Percentiles rank a stretch among this genome's conserved stretches.
Evolutionary conservation across 1,140 invertebrate species (phyloP).

Genomic region (Ridgeia piscesae): DNA sequence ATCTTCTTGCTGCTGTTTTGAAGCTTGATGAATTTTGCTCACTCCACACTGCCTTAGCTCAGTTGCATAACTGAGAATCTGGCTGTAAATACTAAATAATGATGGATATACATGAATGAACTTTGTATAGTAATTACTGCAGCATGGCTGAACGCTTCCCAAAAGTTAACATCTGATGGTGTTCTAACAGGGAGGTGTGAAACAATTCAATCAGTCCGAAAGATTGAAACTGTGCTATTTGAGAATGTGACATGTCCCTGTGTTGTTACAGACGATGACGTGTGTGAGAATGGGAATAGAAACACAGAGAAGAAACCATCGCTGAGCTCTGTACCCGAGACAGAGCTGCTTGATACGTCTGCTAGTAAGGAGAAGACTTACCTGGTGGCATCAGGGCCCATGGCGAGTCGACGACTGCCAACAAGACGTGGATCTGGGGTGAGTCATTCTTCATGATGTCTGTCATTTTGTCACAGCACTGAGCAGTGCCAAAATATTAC

Average conservation of each 20-base stretch:
- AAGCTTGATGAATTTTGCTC: too few relatives aligned
- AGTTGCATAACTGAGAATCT: too few relatives aligned
- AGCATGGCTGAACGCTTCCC: too few relatives aligned
- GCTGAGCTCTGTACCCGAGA: conserved; percentile 74
- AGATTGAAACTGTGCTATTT: too few relatives aligned
- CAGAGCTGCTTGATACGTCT: conserved; percentile 82
- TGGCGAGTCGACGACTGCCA: conserved; percentile 64
- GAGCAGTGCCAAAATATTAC: not conserved
- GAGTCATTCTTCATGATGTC: not conserved
- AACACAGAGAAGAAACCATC: not conserved
- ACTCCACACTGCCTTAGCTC: too few relatives aligned
- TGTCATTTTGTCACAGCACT: not conserved
- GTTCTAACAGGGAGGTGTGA: too few relatives aligned
- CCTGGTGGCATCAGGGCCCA: conserved; percentile 68
- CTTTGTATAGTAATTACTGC: too few relatives aligned
- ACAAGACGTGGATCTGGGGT: conserved; percentile 18
- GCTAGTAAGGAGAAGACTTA: conserved; percentile 86
- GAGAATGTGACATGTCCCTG: not conserved
- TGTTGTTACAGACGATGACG: not conserved
- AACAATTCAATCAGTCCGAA: too few relatives aligned
- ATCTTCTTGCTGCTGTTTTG: too few relatives aligned
- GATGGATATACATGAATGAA: too few relatives aligned
- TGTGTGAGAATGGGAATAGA: not conserved
- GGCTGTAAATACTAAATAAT: too few relatives aligned
- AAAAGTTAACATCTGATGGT: too few relatives aligned